Evolutionary conservation across 2,113 vertebrate species (phyloP).

Genomic region (Mus spicilegus): DNA sequence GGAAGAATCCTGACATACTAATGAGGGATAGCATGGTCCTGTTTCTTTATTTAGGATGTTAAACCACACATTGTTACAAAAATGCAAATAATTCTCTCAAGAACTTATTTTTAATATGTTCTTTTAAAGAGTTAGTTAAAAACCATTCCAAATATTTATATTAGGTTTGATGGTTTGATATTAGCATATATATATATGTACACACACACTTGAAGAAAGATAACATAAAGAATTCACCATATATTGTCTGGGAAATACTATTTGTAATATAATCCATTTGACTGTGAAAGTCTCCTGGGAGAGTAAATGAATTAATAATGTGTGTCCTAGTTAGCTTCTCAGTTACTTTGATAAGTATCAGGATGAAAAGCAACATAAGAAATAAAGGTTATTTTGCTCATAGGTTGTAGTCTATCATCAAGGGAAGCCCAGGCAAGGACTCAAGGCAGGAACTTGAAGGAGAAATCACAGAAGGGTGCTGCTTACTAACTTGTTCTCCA

Average conservation of each 20-base stretch:
- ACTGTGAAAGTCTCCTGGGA: background rate
- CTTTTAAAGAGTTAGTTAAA: constrained; percentile 22
- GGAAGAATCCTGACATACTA: background rate
- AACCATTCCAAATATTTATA: background rate
- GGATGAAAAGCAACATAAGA: background rate
- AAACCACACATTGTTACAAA: background rate
- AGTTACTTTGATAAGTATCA: background rate
- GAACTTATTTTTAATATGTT: background rate
- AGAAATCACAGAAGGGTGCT: background rate
- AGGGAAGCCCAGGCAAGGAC: background rate
- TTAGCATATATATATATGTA: background rate
- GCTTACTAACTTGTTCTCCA: background rate
- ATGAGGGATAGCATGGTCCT: background rate
- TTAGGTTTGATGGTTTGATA: background rate
- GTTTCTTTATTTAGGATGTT: background rate
- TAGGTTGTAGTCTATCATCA: background rate
- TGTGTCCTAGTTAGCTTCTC: background rate
- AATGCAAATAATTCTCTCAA: background rate
- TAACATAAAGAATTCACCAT: background rate
- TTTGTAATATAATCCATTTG: background rate
- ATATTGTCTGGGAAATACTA: background rate
- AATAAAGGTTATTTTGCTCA: background rate
- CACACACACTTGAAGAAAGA: background rate
- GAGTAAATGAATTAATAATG: background rate
- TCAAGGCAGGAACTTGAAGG: background rate